Evolutionary conservation across 37 sponge, comb jelly and placozoan genomes (phyloP).

Genomic region (Chondrosia reniformis): DNA sequence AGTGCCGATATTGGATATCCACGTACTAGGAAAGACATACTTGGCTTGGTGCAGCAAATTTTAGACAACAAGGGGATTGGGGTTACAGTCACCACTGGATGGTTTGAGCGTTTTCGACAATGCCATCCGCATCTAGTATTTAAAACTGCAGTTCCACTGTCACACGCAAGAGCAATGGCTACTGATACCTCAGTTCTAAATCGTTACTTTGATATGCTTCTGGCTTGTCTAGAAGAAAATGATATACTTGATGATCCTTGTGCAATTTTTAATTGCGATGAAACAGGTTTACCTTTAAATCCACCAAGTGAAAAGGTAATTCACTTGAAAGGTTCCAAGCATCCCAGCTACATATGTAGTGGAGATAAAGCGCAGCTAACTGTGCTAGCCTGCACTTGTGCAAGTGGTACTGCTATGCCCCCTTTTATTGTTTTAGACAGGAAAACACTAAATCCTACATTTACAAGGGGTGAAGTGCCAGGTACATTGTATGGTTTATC

Average conservation of each 20-base stretch:
- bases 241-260: constrained; percentile 32
- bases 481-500: constrained; percentile 45
- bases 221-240: constrained; percentile 33
- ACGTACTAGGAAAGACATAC: constrained; percentile 6
- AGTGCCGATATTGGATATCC: constrained; percentile 19
- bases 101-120: constrained; percentile 41
- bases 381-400: constrained; percentile 33
- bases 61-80: constrained; percentile 21
- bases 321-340: constrained; percentile 7
- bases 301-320: constrained; percentile 17
- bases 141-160: constrained; percentile 23
- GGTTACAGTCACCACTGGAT: constrained; percentile 7
- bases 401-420: constrained; percentile 26
- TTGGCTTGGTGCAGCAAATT: constrained; percentile 13
- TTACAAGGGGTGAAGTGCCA: constrained; percentile 38
- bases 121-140: constrained; percentile 31
- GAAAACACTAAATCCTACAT: constrained; percentile 10
- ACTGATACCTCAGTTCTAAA: constrained; percentile 25
- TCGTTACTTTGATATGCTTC: constrained; percentile 40
- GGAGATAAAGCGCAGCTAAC: constrained; percentile 20
- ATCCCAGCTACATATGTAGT: background rate
- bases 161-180: constrained; percentile 36
- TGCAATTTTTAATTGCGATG: constrained; percentile 41
- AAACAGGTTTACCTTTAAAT: constrained; percentile 46
- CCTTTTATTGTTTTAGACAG: constrained; percentile 28